A percentile compares a stretch with the other conserved stretches of the same genome.
These are phyloP conservation scores for Scleropages formosus DNA, from an alignment of 2,797 vertebrate genomes.

Conservation along the genomic window DNA sequence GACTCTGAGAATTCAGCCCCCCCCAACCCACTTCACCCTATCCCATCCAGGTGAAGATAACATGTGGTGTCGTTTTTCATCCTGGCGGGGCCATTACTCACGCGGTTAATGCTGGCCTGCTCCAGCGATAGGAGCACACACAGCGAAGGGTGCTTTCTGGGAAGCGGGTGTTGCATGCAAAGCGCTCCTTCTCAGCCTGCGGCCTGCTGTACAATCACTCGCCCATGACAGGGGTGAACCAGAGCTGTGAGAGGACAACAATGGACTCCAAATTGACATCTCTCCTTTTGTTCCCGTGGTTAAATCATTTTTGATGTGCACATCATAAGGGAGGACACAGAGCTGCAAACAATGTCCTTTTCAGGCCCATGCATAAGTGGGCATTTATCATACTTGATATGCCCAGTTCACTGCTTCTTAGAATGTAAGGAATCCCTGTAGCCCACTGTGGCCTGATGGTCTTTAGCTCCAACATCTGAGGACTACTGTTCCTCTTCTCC, in stretches of 20 bases:
- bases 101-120: conserved; percentile 68
- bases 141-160: conserved; percentile 33
- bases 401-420: not conserved
- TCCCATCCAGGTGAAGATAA: conserved; percentile 71
- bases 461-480: not conserved
- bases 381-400: conserved; percentile 61
- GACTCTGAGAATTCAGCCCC: conserved; percentile 72
- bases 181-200: not conserved
- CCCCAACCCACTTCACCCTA: conserved; percentile 63
- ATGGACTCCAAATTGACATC: conserved; percentile 65
- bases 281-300: conserved; percentile 54
- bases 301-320: conserved; percentile 56
- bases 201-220: not conserved
- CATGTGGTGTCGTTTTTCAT: conserved; percentile 77
- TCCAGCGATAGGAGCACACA: conserved; percentile 68
- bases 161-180: no score
- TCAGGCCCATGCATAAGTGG: conserved; percentile 34
- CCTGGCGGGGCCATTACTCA: conserved; percentile 76
- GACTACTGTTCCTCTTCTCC: not conserved
- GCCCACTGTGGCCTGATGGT: conserved; percentile 33
- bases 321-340: conserved; percentile 47
- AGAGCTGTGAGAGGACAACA: not conserved
- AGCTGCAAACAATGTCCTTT: conserved; percentile 35
- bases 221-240: conserved; percentile 65
- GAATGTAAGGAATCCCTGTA: not conserved